A percentile compares a stretch with the other conserved stretches of the same genome.
These are phyloP conservation scores for Meles meles DNA, from an alignment of 2,113 vertebrate species.

Conservation along the genomic window DNA sequence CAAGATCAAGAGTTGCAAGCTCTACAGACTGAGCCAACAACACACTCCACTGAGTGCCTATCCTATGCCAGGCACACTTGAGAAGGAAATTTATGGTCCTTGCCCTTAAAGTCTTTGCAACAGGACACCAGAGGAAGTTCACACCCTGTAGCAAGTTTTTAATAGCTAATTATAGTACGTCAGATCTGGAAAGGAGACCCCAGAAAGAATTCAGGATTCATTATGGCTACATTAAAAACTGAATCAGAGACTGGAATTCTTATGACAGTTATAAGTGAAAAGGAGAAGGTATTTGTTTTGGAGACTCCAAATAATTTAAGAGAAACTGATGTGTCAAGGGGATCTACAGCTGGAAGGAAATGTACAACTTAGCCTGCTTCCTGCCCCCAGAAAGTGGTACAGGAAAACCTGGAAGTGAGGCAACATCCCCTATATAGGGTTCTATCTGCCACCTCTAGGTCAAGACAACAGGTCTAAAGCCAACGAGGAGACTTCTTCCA, in stretches of 20 bases:
- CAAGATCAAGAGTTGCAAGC: not conserved
- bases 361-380: conserved; percentile 19
- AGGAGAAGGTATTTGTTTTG: not conserved
- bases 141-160: not conserved
- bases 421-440: not conserved
- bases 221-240: not conserved
- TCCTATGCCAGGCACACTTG: not conserved
- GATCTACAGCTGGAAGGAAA: conserved; percentile 32
- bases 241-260: not conserved
- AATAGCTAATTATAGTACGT: conserved; percentile 12
- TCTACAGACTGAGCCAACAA: not conserved
- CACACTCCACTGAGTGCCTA: not conserved
- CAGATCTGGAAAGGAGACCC: not conserved
- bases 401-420: conserved; percentile 57
- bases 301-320: conserved; percentile 12
- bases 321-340: not conserved
- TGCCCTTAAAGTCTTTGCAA: not conserved
- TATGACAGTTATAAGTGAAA: not conserved
- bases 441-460: not conserved
- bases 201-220: conserved; percentile 12
- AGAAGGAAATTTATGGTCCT: not conserved
- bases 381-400: conserved; percentile 9
- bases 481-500: not conserved
- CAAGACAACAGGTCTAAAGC: not conserved
- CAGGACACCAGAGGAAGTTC: not conserved